Base-by-base conservation (phyloP, 2,888 invertebrate species). In the Ectemnius continuus region DNA sequence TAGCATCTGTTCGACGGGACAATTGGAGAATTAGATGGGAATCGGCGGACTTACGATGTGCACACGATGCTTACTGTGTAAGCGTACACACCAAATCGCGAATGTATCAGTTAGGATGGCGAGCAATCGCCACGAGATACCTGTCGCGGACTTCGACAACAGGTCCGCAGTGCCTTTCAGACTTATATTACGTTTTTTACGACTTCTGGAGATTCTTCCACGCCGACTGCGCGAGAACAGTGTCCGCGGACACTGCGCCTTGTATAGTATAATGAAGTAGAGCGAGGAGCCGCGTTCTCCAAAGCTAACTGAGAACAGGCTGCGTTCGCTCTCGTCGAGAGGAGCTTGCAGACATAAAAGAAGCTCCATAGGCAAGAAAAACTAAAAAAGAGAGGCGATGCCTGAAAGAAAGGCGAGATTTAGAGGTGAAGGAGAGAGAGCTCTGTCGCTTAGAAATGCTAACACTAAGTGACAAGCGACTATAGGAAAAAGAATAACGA, bases 51-150 rank as follows among this genome's bases (percentile, higher is more conserved):
- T 69, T 68, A 67, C 71, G 62, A 60, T 73, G 71, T 66, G 67
- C 76, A 77, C 68, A 36, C 14, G 60, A 76, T 78, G 85, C 85
- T 86, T 86, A 86, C 86, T 76, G 73, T 85, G 84, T 86, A 86
- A 86, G 84, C 83, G 82, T 76, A 60, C 66, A 64, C 70, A 48
- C 28, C 56, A 73, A 73, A 68, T 74, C 48, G 67, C 65, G 60
- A 8, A 36, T 68, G 64, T 68, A 70, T 62, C 63, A 5, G 58
- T 61, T 18, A 57, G 47, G 26, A 72, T 57, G 23, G 62, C 28
- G 26, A 56, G 36, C 62, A 70, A 61, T 56, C 36, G 58, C 47
- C 36, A 46, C 63, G 61, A 60, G 47, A 48, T 45, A 46, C 58
- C 61, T 67, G 36, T 36, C 57, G 66, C 70, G 61, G 56, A 79